These are phyloP conservation scores for Cyprinodon brontotheroides DNA, from an alignment of 2,113 vertebrate genomes.

Conservation along the genomic window DNA sequence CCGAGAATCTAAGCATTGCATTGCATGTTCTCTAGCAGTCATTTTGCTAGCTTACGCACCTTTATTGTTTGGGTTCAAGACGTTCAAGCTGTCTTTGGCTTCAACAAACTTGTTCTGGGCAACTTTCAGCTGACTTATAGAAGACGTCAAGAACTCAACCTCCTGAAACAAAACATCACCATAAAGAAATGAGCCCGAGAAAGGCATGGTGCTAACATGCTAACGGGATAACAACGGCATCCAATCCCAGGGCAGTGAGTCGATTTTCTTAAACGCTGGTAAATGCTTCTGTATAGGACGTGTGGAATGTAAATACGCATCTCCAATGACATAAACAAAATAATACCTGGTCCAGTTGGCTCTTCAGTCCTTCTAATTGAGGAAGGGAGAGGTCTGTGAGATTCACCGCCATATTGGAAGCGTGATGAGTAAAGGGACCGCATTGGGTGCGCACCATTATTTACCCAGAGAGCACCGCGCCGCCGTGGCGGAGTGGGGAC, in stretches of 20 bases:
- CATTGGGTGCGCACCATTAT: not conserved
- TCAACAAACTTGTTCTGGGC: slow-evolving; percentile 94
- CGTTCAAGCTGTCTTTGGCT: slow-evolving; percentile 90
- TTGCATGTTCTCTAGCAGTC: no score
- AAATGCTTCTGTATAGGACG: accelerated
- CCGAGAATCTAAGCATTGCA: not conserved
- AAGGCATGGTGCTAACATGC: not conserved
- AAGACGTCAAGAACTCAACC: slow-evolving; percentile 92
- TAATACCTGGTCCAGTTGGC: slow-evolving; percentile 88
- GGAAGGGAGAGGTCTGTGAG: slow-evolving; percentile 87
- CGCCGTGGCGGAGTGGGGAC: not conserved
- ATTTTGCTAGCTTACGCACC: slow-evolving; percentile 68
- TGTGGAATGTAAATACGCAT: accelerated
- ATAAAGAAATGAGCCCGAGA: not conserved
- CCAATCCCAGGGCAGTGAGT: not conserved
- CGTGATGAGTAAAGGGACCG: slow-evolving; percentile 10
- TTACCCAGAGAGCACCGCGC: not conserved
- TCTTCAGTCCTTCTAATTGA: slow-evolving; percentile 89
- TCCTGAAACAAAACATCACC: slow-evolving; percentile 77
- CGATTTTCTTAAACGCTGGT: no score
- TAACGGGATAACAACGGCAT: not conserved
- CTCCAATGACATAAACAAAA: accelerated
- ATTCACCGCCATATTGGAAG: slow-evolving; percentile 89
- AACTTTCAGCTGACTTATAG: slow-evolving; percentile 91
- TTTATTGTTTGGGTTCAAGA: slow-evolving; percentile 87